Evolutionary conservation across 2,888 invertebrate species (phyloP), one percentile per base, ranked within the genome.

Genomic region (Campoplex nolae): DNA sequence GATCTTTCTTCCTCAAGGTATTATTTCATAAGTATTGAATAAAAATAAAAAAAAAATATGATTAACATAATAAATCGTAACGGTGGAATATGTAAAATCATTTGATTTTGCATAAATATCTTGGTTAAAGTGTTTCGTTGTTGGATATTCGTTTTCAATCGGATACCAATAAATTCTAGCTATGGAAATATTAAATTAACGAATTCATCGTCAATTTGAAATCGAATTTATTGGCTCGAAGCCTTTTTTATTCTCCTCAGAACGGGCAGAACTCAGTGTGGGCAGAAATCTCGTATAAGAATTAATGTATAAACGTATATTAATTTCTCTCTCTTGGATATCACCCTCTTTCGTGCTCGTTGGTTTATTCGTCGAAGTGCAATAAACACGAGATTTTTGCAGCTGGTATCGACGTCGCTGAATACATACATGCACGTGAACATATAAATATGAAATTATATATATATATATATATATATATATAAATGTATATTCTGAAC

Each of bases 331-430:
- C 56, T 58, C 68, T 77, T 70, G 58, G 67, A 78, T 70, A 84
- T 86, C 65, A 76, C 70, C 83, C 83, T 74, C 71, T 76, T 58
- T 56, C 74, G 38, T 74, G 23, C 32, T 76, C 75, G 42, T 32
- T 71, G 86, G 86, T 75, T 86, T 83, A 84, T 74, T 84, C 74
- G 86, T 62, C 73, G 67, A 73, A 51, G 80, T 62, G 88, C 85
- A 90, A 91, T 91, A 91, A 92, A 90, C 90, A 90, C 89, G 89
- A 89, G 88, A 75, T 75, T 89, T 84, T 89, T 87, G 88, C 88
- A 78, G 90, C 89, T 89, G 89, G 87, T 90, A 90, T 89, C 88
- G 88, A 85, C 75, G 80, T 75, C 83, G 77, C 73, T 32, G 56
- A 42, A 70, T 45, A 45, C 28, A 45, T 62, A 67, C 62, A 23